phyloP scores from a whole-genome alignment of 1,140 invertebrate species.

The Sinella curviseta region DNA sequence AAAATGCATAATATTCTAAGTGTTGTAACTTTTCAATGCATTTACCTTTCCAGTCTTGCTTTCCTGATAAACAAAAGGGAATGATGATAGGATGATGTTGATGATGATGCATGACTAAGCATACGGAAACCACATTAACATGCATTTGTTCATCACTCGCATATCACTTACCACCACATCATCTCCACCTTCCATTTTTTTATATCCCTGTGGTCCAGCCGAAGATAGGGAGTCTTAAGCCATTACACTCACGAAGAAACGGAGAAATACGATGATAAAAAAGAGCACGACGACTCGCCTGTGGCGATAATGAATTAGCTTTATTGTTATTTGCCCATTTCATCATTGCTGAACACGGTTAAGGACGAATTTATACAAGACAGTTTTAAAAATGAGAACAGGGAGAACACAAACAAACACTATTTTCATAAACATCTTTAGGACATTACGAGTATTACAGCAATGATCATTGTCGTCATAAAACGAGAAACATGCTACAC shows the following conservation, averaged over 20 bases:
- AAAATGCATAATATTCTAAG: background rate
- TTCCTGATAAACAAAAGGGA: too few species aligned
- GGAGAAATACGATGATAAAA: background rate
- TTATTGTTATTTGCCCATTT: conserved; percentile 12
- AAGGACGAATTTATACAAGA: background rate
- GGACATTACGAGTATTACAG: background rate
- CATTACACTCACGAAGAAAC: background rate
- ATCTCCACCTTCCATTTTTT: background rate
- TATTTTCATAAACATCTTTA: background rate
- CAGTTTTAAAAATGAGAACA: background rate
- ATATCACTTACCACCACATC: background rate
- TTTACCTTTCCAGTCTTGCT: background rate
- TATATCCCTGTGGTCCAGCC: background rate
- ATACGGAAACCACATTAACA: background rate
- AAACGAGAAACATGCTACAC: background rate
- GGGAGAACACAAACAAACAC: background rate
- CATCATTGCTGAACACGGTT: background rate
- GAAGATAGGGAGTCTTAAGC: background rate
- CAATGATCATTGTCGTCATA: background rate
- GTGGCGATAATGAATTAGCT: conserved; percentile 24
- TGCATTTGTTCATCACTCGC: background rate
- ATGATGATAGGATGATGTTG: background rate
- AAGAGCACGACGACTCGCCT: conserved; percentile 3
- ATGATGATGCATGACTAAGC: background rate
- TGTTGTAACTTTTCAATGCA: background rate